Evolutionary conservation across 2,888 invertebrate species (phyloP).

Genomic region (Clepsis dumicolana): DNA sequence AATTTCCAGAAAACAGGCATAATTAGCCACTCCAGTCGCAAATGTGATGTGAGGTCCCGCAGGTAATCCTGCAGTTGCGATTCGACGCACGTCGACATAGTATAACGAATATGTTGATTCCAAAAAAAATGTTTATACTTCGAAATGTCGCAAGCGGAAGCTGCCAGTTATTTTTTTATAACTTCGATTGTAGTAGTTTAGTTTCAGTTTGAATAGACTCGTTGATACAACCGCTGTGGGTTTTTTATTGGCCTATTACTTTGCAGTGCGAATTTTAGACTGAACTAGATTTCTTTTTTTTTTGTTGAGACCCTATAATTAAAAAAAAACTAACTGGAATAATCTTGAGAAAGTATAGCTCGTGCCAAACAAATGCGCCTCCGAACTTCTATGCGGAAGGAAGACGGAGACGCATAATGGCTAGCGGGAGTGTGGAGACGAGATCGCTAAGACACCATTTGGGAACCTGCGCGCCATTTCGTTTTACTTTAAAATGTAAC

Average conservation of each 20-base stretch:
- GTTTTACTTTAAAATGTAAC: too few relatives aligned
- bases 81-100: background rate
- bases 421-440: too few relatives aligned
- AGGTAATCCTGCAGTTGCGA: background rate
- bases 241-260: conserved; percentile 18
- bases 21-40: conserved; percentile 1
- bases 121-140: conserved; percentile 15
- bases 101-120: background rate
- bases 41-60: conserved; percentile 11
- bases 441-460: too few relatives aligned
- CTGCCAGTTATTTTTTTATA: conserved; percentile 23
- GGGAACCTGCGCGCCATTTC: too few relatives aligned
- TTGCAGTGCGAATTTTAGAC: background rate
- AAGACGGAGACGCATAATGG: too few relatives aligned
- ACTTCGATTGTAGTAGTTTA: conserved; percentile 30
- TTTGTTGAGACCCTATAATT: too few relatives aligned
- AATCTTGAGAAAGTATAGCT: too few relatives aligned
- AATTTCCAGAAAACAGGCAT: background rate
- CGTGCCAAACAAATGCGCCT: too few relatives aligned
- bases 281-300: background rate
- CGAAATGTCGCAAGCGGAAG: background rate
- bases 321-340: too few relatives aligned
- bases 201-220: conserved; percentile 32
- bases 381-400: too few relatives aligned
- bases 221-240: conserved; percentile 21